phyloP scores from a whole-genome alignment of 2,888 invertebrate species.

The Hoplodrina ambigua region DNA sequence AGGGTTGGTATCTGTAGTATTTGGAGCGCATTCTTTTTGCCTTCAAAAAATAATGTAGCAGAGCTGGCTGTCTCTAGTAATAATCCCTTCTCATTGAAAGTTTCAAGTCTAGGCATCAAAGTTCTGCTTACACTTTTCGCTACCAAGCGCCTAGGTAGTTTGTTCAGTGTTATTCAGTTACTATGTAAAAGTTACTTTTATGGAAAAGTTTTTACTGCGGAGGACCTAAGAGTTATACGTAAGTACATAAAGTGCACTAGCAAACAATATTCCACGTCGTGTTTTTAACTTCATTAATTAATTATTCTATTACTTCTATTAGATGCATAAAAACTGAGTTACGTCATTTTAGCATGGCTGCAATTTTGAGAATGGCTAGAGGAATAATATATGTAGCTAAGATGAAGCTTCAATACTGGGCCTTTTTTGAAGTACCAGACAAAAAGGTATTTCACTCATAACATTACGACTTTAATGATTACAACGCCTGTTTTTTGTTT shows the following conservation, averaged over 20 bases:
- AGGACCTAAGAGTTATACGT: background rate
- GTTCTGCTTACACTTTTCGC: constrained; percentile 2
- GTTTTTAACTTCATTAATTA: constrained; percentile 1
- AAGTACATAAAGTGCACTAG: background rate
- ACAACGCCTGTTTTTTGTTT: no score
- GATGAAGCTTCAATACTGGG: no score
- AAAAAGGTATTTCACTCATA: no score
- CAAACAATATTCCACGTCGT: constrained; percentile 23
- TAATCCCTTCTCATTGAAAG: background rate
- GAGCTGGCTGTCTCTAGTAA: no score
- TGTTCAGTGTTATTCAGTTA: constrained; percentile 2
- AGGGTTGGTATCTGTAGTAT: no score
- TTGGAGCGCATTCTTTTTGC: no score
- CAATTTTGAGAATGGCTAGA: no score
- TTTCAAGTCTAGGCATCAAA: constrained; percentile 1
- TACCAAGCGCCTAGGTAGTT: constrained; percentile 16
- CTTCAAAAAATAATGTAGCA: no score
- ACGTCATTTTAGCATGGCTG: no score
- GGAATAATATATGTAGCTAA: no score
- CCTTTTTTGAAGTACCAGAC: no score
- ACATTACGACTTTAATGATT: no score
- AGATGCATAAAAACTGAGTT: background rate
- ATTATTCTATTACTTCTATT: constrained; percentile 15
- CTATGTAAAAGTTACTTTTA: background rate
- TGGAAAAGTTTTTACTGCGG: background rate